These are phyloP conservation scores for Epiblema foenella DNA, from an alignment of 2,888 invertebrate genomes.

Conservation along the genomic window DNA sequence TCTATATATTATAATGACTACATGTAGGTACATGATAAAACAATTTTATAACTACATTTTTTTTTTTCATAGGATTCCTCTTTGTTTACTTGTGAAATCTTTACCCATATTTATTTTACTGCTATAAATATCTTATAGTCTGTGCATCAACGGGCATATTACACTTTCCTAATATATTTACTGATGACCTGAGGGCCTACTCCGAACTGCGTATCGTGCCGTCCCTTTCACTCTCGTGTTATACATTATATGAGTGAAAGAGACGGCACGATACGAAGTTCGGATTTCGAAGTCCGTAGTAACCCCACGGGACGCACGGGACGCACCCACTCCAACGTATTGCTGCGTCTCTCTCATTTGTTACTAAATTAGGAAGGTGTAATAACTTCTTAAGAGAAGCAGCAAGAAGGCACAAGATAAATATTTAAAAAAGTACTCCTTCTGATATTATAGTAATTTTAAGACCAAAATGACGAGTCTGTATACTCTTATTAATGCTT, in stretches of 20 bases:
- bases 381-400: neutral
- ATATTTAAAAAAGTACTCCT: neutral
- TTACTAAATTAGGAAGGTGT: neutral
- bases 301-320: too few relatives aligned
- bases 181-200: too few relatives aligned
- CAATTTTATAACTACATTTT: neutral
- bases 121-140: constrained; percentile 11
- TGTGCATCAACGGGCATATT: neutral
- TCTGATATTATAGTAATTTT: neutral
- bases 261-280: too few relatives aligned
- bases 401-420: neutral
- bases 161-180: neutral
- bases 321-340: neutral
- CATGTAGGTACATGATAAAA: neutral
- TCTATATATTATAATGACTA: neutral
- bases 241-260: too few relatives aligned
- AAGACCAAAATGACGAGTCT: neutral
- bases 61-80: neutral
- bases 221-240: too few relatives aligned
- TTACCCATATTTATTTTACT: constrained; percentile 2
- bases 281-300: too few relatives aligned
- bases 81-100: constrained; percentile 7
- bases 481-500: neutral
- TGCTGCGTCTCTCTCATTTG: neutral
- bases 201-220: too few relatives aligned